A percentile compares a stretch with the other conserved stretches of the same genome.
These are phyloP conservation scores for Kuschelorhynchus macadamiae DNA, from an alignment of 2,888 invertebrate species.

Conservation along the genomic window DNA sequence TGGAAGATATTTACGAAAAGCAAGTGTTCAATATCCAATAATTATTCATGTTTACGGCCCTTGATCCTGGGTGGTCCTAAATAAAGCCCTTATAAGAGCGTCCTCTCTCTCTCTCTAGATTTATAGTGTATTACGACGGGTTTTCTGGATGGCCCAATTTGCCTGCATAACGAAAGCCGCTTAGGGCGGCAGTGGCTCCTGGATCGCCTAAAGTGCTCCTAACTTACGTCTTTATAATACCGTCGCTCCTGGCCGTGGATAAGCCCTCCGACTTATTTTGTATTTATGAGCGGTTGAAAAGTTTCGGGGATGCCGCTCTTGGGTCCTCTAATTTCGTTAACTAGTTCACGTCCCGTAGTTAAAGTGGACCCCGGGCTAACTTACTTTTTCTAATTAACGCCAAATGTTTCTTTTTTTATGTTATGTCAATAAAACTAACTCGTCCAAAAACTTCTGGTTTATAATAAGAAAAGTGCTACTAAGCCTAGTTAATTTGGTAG, in stretches of 20 bases:
- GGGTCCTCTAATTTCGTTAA: slow-evolving; percentile 9
- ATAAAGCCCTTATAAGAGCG: slow-evolving; percentile 37
- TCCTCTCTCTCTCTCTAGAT: slow-evolving; percentile 20
- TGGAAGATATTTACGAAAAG: too few relatives aligned
- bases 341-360: too few relatives aligned
- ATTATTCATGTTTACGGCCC: too few relatives aligned
- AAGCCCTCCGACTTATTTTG: slow-evolving; percentile 36
- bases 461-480: too few relatives aligned
- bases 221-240: slow-evolving; percentile 41
- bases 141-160: slow-evolving; percentile 38
- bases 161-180: slow-evolving; percentile 41
- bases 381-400: too few relatives aligned
- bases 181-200: slow-evolving; percentile 14
- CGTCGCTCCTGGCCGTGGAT: slow-evolving; percentile 22
- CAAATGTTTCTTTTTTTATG: too few relatives aligned
- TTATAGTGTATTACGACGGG: slow-evolving; percentile 44
- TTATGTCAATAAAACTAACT: too few relatives aligned
- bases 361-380: too few relatives aligned
- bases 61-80: background rate
- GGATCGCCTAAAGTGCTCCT: slow-evolving; percentile 32
- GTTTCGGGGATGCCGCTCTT: slow-evolving; percentile 10
- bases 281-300: slow-evolving; percentile 41
- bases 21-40: too few relatives aligned
- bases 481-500: too few relatives aligned
- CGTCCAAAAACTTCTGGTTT: too few relatives aligned